A percentile compares a stretch with the other conserved stretches of the same genome.
phyloP scores from a whole-genome alignment of 2,113 vertebrate genomes.

The Mirounga angustirostris region DNA sequence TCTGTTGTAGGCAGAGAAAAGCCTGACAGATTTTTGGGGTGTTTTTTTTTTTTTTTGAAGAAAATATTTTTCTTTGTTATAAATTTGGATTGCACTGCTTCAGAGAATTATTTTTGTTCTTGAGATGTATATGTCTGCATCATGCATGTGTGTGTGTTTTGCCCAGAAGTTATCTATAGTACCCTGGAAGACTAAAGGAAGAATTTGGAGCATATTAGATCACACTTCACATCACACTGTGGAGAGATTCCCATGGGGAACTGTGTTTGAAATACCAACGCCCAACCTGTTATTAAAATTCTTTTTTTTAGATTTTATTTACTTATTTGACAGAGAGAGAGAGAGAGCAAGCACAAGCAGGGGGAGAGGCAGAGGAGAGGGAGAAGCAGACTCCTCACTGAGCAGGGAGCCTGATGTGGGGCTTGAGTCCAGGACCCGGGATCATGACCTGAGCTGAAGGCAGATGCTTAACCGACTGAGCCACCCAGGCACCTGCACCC shows the following conservation, averaged over 20 bases:
- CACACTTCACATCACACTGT: neutral
- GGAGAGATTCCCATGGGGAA: neutral
- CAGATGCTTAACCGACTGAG: no score
- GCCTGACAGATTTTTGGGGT: neutral
- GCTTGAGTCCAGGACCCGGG: no score
- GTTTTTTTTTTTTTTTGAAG: neutral
- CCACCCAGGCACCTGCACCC: no score
- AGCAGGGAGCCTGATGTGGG: no score
- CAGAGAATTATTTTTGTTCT: conserved; percentile 40
- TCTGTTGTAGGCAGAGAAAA: neutral
- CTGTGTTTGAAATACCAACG: neutral
- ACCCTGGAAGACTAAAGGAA: neutral
- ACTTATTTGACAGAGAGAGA: no score
- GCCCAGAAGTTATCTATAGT: neutral
- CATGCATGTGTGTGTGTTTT: neutral
- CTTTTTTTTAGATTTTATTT: no score
- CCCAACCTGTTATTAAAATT: no score
- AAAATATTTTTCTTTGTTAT: conserved; percentile 46
- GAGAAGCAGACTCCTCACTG: no score
- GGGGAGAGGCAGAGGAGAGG: no score
- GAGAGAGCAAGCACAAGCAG: no score
- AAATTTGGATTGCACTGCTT: conserved; percentile 2
- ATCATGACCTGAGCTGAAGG: no score
- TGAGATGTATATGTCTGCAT: neutral
- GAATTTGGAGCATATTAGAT: neutral